phyloP scores from a whole-genome alignment of 2,888 invertebrate species.

The Eutolmus rufibarbis region DNA sequence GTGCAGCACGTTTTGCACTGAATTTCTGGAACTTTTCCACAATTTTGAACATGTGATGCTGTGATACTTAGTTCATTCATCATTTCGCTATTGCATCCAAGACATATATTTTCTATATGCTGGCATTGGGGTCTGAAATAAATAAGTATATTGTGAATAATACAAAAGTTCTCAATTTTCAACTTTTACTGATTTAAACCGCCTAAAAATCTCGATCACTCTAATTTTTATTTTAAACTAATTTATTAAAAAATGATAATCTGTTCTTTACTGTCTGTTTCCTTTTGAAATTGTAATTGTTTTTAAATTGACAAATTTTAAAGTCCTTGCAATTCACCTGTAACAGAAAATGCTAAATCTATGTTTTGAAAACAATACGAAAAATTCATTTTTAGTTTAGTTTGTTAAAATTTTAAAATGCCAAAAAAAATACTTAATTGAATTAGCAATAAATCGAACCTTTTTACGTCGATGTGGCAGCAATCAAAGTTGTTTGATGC shows the following conservation, averaged over 20 bases:
- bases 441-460: not conserved
- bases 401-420: not conserved
- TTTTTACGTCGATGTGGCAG: not conserved
- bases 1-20: not conserved
- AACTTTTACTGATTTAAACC: not conserved
- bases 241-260: not conserved
- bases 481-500: constrained; percentile 51
- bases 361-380: not conserved
- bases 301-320: too few species aligned
- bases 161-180: not conserved
- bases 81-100: not conserved
- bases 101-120: not conserved
- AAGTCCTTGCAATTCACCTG: too few species aligned
- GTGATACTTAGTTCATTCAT: not conserved
- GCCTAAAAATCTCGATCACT: too few species aligned
- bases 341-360: not conserved
- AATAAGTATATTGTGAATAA: not conserved
- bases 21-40: not conserved
- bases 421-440: too few species aligned
- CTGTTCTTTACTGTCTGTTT: not conserved
- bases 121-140: not conserved
- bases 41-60: not conserved
- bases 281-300: not conserved
- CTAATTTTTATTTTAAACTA: not conserved
- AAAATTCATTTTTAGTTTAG: not conserved